Base-by-base conservation (phyloP, 2,888 invertebrate species). In the Epinotia demarniana region DNA sequence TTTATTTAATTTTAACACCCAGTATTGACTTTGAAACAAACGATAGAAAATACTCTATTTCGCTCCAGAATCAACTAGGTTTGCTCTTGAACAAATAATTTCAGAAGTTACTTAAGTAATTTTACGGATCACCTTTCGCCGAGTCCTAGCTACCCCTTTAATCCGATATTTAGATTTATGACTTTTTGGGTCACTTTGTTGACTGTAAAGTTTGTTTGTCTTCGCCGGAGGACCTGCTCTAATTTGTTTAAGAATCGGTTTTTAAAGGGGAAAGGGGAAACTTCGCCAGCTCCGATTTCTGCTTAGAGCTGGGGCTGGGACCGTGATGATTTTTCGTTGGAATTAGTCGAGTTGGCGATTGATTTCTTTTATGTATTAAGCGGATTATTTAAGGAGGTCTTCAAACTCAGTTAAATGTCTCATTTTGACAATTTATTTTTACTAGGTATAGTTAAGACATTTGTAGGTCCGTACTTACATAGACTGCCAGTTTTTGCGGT, bases 21-120 rank as follows among this genome's bases (percentile, higher is more conserved):
- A 11, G 12, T 66, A 64, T 49, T 53, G 53, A 49, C 66, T 66
- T 66, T 66, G 27, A 55, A 67, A 67, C 66, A 55, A 55, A 55
- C 53, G n/a, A 16, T 6, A 12, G 66, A 67, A 67, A 55, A 55
- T 55, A 18, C 18, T 43, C 62, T 12, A 12, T 11, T 33, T 61
- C 6, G 33, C 9, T 6, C 13, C 16, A 16, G 16, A 23, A 3
- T 16, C 16, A 16, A 46, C 46, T 49, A 19, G 19, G 3, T 16
- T 39, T 46, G 16, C 46, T 46, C 46, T 64, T 23, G 46, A 46
- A 6, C 19, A 66, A 23, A 53, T 49, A 66, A 49, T 64, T 49
- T 66, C n/a, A 53, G 53, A 49, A 53, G 53, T 53, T 19, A 63
- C 19, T 61, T 33, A 66, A 33, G 66, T 66, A 66, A 23, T 66